phyloP scores from a whole-genome alignment of 2,888 invertebrate species.

The Hydropsyche betteni region DNA sequence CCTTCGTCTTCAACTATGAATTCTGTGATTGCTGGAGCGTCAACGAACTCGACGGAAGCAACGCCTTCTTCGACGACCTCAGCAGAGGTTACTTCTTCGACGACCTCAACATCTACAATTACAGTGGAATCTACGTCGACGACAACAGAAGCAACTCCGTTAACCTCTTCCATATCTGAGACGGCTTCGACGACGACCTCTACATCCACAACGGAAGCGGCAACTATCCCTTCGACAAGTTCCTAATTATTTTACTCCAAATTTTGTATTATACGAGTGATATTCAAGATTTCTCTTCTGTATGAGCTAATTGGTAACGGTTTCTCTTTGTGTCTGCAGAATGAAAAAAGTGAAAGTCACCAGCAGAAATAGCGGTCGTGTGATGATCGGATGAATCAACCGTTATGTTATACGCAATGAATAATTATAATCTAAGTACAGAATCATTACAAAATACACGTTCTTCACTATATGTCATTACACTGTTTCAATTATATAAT shows the following conservation, averaged over 20 bases:
- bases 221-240: not conserved
- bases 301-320: not conserved
- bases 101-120: slow-evolving; percentile 12
- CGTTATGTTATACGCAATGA: too few relatives aligned
- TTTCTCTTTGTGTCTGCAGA: slow-evolving; percentile 13
- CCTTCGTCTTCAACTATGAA: not conserved
- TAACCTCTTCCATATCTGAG: not conserved
- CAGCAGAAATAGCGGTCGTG: too few relatives aligned
- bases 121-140: not conserved
- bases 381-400: too few relatives aligned
- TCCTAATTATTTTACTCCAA: not conserved
- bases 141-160: slow-evolving; percentile 4
- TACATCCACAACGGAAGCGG: not conserved
- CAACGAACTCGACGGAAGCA: not conserved
- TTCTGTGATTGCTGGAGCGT: not conserved
- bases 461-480: too few relatives aligned
- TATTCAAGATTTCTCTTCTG: slow-evolving; percentile 1
- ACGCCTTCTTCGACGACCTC: slow-evolving; percentile 32
- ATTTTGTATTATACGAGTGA: not conserved
- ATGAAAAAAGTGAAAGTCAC: slow-evolving; percentile 5
- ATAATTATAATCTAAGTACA: too few relatives aligned
- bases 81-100: not conserved
- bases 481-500: too few relatives aligned
- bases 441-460: too few relatives aligned
- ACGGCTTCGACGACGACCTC: not conserved